Conservation (phyloP, 2,113 vertebrate genomes). For the Motacilla alba region DNA sequence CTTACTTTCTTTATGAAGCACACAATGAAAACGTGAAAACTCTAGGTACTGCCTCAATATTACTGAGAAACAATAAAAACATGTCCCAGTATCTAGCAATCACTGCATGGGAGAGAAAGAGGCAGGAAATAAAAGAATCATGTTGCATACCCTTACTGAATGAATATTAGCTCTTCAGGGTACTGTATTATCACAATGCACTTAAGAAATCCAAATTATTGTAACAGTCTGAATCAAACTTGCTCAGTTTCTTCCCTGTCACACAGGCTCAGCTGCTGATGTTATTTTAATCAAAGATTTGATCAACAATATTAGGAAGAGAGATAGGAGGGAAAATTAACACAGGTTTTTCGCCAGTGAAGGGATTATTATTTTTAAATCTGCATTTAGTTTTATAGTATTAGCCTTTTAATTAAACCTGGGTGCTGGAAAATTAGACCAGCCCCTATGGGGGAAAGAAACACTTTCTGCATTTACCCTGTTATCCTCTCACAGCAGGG, state of each 20-base stretch:
- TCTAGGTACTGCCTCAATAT: background rate
- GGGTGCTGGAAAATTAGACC: background rate
- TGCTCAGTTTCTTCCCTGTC: background rate
- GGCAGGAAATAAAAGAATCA: conserved; percentile 43
- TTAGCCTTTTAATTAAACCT: background rate
- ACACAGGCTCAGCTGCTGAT: background rate
- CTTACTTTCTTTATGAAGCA: conserved; percentile 18
- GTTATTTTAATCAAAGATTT: conserved; percentile 52
- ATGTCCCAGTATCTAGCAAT: conserved; percentile 7
- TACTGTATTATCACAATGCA: conserved; percentile 28
- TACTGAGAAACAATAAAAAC: conserved; percentile 52
- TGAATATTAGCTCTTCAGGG: conserved; percentile 35
- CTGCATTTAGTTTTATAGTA: background rate
- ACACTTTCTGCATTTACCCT: background rate
- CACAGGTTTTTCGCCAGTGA: background rate
- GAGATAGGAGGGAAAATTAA: conserved; percentile 32
- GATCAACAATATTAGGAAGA: conserved; percentile 39
- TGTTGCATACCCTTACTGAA: conserved; percentile 12
- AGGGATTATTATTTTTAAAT: conserved; percentile 24
- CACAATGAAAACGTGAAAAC: conserved; percentile 34
- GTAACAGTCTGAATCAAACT: background rate
- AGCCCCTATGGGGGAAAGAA: background rate
- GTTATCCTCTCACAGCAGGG: background rate
- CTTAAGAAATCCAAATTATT: conserved; percentile 27
- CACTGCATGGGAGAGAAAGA: background rate